Conservation (phyloP, 2,113 vertebrate genomes). For the Microcebus murinus region DNA sequence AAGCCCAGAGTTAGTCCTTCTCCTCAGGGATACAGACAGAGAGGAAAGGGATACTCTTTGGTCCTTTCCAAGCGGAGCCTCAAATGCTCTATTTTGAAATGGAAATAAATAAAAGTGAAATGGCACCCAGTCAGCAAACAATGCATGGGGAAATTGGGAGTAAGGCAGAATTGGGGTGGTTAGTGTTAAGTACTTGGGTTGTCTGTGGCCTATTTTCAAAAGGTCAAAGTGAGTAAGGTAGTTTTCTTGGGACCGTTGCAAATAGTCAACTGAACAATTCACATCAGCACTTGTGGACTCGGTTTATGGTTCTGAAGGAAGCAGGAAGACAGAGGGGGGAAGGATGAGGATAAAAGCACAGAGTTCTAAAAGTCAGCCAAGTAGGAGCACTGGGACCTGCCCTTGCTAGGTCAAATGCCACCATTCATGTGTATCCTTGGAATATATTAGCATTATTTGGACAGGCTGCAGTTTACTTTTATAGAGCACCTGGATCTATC, state of each 20-base stretch:
- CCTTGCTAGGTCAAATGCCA: neutral
- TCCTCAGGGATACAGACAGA: neutral
- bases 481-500: neutral
- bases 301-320: neutral
- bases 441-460: slow-evolving; percentile 54
- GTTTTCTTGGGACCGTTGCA: slow-evolving; percentile 1
- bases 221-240: neutral
- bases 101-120: slow-evolving; percentile 65
- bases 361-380: neutral
- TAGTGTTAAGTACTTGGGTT: neutral
- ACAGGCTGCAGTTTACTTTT: slow-evolving; percentile 14
- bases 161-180: neutral
- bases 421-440: slow-evolving; percentile 6
- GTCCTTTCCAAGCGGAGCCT: slow-evolving; percentile 35
- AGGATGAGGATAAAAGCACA: neutral
- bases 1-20: neutral
- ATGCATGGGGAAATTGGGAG: neutral
- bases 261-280: neutral
- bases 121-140: slow-evolving; percentile 37
- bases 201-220: slow-evolving; percentile 25
- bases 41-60: slow-evolving; percentile 6
- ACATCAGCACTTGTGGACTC: neutral
- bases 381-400: neutral
- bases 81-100: slow-evolving; percentile 61
- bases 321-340: neutral